Evolutionary conservation across 2,797 vertebrate genomes (phyloP).

Genomic region (Octomys mimax): DNA sequence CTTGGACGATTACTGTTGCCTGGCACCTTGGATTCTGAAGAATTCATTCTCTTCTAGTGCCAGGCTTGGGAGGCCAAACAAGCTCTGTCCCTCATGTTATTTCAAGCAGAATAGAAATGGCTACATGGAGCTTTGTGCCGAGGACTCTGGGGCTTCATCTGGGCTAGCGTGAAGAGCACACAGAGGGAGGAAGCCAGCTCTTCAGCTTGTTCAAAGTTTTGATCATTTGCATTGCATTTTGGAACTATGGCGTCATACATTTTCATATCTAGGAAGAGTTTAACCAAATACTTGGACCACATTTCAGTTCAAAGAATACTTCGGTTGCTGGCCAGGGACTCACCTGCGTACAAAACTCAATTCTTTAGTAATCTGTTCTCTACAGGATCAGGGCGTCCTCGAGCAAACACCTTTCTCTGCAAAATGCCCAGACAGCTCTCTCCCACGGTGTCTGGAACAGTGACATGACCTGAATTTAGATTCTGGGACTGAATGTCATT

Average conservation of each 20-base stretch:
- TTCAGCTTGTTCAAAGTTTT: conserved; percentile 24
- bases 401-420: not conserved
- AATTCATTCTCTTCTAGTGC: not conserved
- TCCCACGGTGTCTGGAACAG: not conserved
- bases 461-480: conserved; percentile 73
- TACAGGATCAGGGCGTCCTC: not conserved
- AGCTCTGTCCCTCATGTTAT: not conserved
- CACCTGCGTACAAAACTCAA: not conserved
- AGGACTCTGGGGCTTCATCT: conserved; percentile 22
- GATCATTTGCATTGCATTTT: conserved; percentile 33
- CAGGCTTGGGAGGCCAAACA: not conserved
- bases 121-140: not conserved
- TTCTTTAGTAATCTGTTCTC: not conserved
- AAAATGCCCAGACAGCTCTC: conserved; percentile 20
- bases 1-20: not conserved
- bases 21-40: not conserved
- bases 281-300: not conserved
- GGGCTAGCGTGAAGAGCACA: not conserved
- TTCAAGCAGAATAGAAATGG: not conserved
- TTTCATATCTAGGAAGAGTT: not conserved
- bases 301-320: conserved; percentile 46
- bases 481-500: conserved; percentile 53
- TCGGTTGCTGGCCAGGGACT: not conserved
- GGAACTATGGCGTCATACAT: not conserved
- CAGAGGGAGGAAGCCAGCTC: not conserved